phyloP scores from a whole-genome alignment of 2,113 vertebrate species.

The Pachyramphus minor region DNA sequence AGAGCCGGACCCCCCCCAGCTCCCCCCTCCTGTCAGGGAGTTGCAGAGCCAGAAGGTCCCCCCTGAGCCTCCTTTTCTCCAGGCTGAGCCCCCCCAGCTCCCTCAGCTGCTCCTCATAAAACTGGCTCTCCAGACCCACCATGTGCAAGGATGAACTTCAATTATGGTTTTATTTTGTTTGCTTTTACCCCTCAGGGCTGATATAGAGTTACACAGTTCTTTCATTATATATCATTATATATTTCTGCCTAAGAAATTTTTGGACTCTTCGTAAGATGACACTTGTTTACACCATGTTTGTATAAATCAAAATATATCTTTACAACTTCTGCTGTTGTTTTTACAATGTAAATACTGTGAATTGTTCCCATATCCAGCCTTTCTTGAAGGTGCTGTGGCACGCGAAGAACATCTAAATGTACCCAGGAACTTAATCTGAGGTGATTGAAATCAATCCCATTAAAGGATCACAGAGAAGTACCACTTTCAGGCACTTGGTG shows the following conservation, averaged over 20 bases:
- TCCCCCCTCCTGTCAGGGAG: not conserved
- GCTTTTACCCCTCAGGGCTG: not conserved
- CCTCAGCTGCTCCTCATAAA: not conserved
- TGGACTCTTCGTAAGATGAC: not conserved
- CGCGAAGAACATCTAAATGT: not conserved
- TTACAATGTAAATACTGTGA: not conserved
- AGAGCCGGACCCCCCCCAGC: not conserved
- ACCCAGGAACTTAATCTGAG: not conserved
- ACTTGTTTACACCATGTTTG: not conserved
- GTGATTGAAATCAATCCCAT: not conserved
- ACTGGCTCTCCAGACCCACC: not conserved
- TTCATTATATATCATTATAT: not conserved
- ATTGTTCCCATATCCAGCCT: not conserved
- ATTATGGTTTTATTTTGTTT: not conserved
- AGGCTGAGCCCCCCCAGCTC: not conserved
- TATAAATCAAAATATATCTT: not conserved
- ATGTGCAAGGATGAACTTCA: not conserved
- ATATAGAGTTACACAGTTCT: not conserved
- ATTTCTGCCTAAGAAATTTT: not conserved
- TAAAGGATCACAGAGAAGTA: not conserved
- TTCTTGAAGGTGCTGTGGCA: not conserved
- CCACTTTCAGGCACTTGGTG: not conserved
- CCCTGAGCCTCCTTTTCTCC: not conserved
- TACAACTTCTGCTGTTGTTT: not conserved
- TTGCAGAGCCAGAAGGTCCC: not conserved